These are phyloP conservation scores for Epizoanthus stellaris DNA, from an alignment of 92 coral and sea anemone species.

Conservation along the genomic window DNA sequence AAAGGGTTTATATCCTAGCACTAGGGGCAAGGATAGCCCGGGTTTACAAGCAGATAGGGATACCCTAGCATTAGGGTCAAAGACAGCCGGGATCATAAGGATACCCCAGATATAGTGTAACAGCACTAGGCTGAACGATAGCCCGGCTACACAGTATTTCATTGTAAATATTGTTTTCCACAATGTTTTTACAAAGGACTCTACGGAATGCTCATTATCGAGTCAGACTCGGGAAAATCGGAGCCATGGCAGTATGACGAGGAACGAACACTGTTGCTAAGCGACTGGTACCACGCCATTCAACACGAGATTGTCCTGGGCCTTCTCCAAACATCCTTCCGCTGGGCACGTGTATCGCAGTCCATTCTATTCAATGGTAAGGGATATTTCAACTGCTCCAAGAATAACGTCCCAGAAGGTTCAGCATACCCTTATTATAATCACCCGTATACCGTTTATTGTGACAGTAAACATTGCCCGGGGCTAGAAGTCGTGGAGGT, in stretches of 20 bases:
- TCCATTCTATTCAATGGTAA: conserved; percentile 31
- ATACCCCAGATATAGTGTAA: too few species aligned
- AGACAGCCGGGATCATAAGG: too few species aligned
- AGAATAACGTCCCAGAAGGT: conserved; percentile 13
- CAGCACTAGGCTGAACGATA: too few species aligned
- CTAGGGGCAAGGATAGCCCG: too few species aligned
- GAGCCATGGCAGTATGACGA: conserved; percentile 44
- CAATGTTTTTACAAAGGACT: not conserved
- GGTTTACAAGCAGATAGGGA: too few species aligned
- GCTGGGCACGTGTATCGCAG: conserved; percentile 48
- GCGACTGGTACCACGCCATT: conserved; percentile 57
- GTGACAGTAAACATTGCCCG: conserved; percentile 9
- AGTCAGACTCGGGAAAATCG: not conserved
- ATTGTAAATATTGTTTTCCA: too few species aligned
- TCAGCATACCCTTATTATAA: conserved; percentile 32
- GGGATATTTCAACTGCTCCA: conserved; percentile 44
- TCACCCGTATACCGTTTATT: conserved; percentile 10
- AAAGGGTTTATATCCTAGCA: too few species aligned
- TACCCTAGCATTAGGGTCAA: too few species aligned
- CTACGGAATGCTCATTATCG: conserved; percentile 46
- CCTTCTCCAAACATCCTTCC: conserved; percentile 27
- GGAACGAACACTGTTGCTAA: conserved; percentile 45
- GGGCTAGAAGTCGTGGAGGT: conserved; percentile 38
- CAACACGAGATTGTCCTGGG: conserved; percentile 48
- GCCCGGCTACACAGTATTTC: too few species aligned